Evolutionary conservation across 2,797 vertebrate species (phyloP).

Genomic region (Squalus acanthias): DNA sequence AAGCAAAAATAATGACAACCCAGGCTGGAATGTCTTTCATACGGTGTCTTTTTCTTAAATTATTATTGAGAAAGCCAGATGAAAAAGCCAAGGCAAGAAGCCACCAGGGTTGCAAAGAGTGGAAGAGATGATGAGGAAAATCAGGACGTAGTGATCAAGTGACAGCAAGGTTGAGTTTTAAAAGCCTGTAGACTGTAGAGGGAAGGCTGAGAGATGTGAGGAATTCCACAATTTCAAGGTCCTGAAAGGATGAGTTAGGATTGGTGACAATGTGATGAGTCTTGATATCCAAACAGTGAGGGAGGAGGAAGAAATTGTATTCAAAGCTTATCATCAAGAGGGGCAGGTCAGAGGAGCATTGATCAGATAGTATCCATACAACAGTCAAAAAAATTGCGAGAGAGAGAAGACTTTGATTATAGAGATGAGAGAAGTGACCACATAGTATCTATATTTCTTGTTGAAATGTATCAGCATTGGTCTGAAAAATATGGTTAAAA

Average conservation of each 20-base stretch:
- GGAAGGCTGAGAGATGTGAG: neutral
- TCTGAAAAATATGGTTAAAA: neutral
- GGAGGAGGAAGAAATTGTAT: neutral
- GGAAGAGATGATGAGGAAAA: neutral
- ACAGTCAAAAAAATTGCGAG: neutral
- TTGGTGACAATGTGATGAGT: neutral
- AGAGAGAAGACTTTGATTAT: neutral
- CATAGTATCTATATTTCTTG: neutral
- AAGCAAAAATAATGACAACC: neutral
- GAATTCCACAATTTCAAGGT: neutral
- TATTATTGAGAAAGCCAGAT: neutral
- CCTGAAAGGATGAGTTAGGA: neutral
- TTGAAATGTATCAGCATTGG: neutral
- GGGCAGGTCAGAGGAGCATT: neutral
- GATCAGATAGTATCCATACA: neutral
- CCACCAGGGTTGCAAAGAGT: neutral
- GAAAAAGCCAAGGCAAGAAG: neutral
- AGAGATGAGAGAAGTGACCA: neutral
- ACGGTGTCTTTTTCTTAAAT: neutral
- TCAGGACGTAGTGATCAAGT: neutral
- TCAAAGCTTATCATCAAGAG: neutral
- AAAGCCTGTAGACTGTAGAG: neutral
- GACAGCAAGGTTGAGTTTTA: neutral
- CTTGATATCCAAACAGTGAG: neutral
- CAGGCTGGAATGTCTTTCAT: neutral